Evolutionary conservation across 1,140 invertebrate species (phyloP).

Genomic region (Bombyx mori): DNA sequence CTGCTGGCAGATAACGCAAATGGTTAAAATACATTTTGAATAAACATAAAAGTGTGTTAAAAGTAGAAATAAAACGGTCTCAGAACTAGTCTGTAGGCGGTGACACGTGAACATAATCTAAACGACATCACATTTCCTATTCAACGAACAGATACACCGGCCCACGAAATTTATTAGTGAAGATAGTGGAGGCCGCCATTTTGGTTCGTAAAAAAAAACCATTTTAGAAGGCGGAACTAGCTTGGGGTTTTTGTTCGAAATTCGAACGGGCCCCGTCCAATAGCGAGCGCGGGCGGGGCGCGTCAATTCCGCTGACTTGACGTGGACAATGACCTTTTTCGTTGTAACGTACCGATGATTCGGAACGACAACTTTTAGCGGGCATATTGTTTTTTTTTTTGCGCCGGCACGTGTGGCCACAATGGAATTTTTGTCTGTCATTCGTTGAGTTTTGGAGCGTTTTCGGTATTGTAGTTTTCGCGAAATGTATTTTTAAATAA

Average conservation of each 20-base stretch:
- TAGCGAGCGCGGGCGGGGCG: conserved; percentile 61
- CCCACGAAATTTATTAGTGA: neutral
- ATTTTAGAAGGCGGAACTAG: conserved; percentile 70
- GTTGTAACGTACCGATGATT: conserved; percentile 20
- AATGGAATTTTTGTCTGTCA: neutral
- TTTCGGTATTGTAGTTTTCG: neutral
- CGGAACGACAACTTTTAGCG: conserved; percentile 10
- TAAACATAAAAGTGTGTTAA: conserved; percentile 3
- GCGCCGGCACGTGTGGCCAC: conserved; percentile 1
- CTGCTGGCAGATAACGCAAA: too few species aligned
- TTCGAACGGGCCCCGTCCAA: conserved; percentile 59
- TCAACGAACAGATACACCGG: conserved; percentile 22
- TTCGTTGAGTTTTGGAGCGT: conserved; percentile 2
- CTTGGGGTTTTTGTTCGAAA: conserved; percentile 67
- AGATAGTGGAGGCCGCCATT: conserved; percentile 56
- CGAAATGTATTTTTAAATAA: too few species aligned
- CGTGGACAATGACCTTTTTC: conserved; percentile 58
- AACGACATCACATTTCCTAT: neutral
- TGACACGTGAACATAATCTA: too few species aligned
- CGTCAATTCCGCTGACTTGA: conserved; percentile 64
- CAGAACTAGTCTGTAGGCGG: too few species aligned
- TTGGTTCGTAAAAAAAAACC: conserved; percentile 60
- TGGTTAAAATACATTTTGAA: too few species aligned
- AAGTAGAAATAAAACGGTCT: too few species aligned
- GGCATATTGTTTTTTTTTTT: conserved; percentile 5